Evolutionary conservation across 2,797 vertebrate species (phyloP).

Genomic region (Pipistrellus kuhlii): DNA sequence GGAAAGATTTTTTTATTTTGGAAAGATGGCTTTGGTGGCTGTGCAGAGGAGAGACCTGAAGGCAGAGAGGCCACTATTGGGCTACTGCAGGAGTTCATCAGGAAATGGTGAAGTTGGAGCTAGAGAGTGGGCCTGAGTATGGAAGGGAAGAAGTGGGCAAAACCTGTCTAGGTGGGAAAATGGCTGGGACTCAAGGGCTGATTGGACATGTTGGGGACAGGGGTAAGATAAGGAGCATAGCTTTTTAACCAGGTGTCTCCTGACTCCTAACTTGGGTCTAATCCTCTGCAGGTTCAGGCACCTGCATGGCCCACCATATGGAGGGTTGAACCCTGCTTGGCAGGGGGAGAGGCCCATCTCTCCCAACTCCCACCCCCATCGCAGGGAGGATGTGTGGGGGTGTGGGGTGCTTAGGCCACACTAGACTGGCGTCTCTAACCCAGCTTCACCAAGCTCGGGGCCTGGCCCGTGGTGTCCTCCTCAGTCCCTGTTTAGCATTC

Average conservation of each 20-base stretch:
- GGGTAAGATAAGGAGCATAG: not conserved
- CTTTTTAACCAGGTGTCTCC: not conserved
- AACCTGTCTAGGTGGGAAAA: not conserved
- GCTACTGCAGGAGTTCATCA: no score
- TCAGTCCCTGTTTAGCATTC: not conserved
- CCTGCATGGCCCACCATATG: not conserved
- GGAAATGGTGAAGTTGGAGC: not conserved
- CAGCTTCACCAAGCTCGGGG: not conserved
- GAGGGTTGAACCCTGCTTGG: rapidly evolving
- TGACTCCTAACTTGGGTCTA: not conserved
- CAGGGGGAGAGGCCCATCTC: no score
- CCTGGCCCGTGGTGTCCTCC: not conserved
- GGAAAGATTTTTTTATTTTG: not conserved
- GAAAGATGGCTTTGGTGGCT: not conserved
- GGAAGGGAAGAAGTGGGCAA: not conserved
- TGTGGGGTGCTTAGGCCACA: not conserved
- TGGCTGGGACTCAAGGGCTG: not conserved
- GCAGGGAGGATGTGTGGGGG: rapidly evolving
- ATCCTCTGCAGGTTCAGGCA: not conserved
- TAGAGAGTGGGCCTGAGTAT: not conserved
- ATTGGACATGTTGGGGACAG: no score
- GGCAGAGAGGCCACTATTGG: not conserved
- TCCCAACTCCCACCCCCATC: not conserved
- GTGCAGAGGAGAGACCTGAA: not conserved
- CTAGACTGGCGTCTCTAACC: not conserved